phyloP scores from a whole-genome alignment of 2,797 vertebrate genomes.

The Chelmon rostratus region DNA sequence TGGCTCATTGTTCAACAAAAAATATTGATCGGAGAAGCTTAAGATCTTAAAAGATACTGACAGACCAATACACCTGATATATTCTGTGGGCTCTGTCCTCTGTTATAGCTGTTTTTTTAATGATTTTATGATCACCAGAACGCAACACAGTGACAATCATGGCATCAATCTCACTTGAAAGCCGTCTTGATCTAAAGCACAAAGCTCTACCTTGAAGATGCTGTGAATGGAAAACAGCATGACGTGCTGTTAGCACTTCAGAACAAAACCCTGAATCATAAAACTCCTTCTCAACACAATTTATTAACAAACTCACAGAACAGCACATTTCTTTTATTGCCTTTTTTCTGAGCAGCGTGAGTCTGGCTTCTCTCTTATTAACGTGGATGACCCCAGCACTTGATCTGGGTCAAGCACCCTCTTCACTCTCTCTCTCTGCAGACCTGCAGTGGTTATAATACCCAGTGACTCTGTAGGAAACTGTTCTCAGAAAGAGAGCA shows the following conservation, averaged over 20 bases:
- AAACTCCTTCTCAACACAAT: background rate
- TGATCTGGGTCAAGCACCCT: constrained; percentile 45
- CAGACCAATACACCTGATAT: too few relatives aligned
- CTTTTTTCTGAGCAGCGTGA: background rate
- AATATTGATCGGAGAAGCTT: background rate
- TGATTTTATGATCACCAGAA: background rate
- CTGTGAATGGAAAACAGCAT: background rate
- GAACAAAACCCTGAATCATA: background rate
- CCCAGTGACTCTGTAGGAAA: constrained; percentile 33
- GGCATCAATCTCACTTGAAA: background rate
- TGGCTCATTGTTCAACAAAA: background rate
- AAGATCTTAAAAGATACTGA: background rate
- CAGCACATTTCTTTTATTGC: background rate
- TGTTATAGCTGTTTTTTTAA: background rate
- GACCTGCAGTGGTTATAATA: constrained; percentile 40
- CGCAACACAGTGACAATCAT: background rate
- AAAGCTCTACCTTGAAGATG: background rate
- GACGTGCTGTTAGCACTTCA: background rate
- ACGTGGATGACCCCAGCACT: constrained; percentile 26
- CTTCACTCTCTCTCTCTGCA: constrained; percentile 27
- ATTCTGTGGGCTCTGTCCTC: background rate
- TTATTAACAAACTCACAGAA: background rate
- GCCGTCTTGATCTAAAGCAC: background rate
- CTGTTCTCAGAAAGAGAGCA: constrained; percentile 41
- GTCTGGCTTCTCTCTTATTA: constrained; percentile 34